Evolutionary conservation across 2,113 vertebrate species (phyloP).

Genomic region (Alethe diademata): DNA sequence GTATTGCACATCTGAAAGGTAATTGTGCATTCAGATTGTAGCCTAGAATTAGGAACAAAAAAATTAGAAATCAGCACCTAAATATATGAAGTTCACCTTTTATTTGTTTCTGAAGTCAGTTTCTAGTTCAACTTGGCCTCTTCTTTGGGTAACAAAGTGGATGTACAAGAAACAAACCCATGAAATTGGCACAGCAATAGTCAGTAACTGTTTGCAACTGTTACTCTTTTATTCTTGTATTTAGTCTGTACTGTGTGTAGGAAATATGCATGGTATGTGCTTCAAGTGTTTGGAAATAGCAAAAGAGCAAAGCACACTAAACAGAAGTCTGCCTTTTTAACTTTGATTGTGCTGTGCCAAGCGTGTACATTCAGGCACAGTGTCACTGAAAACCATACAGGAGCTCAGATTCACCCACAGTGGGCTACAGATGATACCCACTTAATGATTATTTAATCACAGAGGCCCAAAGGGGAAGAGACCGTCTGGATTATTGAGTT

Average conservation of each 20-base stretch:
- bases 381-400: background rate
- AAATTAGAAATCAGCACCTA: background rate
- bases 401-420: background rate
- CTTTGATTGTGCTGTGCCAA: background rate
- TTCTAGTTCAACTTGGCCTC: background rate
- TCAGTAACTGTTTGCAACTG: background rate
- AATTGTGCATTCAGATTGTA: background rate
- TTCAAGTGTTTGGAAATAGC: background rate
- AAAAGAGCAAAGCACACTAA: background rate
- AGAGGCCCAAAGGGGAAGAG: background rate
- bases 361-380: accelerated
- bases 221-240: background rate
- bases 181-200: background rate
- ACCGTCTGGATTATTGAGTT: background rate
- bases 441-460: background rate
- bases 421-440: background rate
- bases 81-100: background rate
- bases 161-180: background rate
- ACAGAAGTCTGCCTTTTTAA: background rate
- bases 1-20: background rate
- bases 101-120: background rate
- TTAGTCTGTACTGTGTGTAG: background rate
- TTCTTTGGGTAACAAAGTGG: background rate
- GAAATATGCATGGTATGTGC: background rate
- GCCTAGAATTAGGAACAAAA: background rate